phyloP scores from a whole-genome alignment of 2,113 vertebrate species.

The Orientallactaga bullata region DNA sequence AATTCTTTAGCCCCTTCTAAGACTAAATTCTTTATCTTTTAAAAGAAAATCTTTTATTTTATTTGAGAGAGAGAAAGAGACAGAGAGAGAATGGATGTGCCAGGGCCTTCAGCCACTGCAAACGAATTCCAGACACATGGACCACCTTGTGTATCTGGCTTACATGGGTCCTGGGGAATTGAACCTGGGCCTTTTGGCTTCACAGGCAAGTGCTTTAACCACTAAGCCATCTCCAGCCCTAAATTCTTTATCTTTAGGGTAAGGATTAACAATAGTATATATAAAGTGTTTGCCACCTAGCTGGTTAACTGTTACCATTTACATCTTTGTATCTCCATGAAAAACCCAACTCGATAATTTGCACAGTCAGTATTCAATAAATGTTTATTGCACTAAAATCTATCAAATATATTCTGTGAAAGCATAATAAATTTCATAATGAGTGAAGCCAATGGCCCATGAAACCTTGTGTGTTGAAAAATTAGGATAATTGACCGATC shows the following conservation, averaged over 20 bases:
- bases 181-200: too few species aligned
- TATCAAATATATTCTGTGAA: neutral
- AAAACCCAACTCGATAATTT: slow-evolving; percentile 45
- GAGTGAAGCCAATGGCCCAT: neutral
- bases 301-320: neutral
- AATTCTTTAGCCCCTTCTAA: slow-evolving; percentile 1
- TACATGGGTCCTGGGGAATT: too few species aligned
- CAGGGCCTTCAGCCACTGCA: too few species aligned
- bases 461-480: slow-evolving; percentile 1
- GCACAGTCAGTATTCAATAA: neutral
- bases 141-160: too few species aligned
- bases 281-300: neutral
- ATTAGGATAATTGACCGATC: slow-evolving; percentile 26
- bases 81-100: too few species aligned
- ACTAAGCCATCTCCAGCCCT: neutral
- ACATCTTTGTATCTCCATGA: neutral
- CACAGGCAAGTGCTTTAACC: too few species aligned
- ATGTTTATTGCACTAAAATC: slow-evolving; percentile 57
- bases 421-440: slow-evolving; percentile 26
- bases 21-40: slow-evolving; percentile 26
- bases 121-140: too few species aligned
- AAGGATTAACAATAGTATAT: slow-evolving; percentile 41
- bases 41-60: too few species aligned
- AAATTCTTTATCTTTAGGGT: slow-evolving; percentile 3
- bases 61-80: too few species aligned